Evolutionary conservation across 2,888 invertebrate species (phyloP).

Genomic region (Phalangium opilio): DNA sequence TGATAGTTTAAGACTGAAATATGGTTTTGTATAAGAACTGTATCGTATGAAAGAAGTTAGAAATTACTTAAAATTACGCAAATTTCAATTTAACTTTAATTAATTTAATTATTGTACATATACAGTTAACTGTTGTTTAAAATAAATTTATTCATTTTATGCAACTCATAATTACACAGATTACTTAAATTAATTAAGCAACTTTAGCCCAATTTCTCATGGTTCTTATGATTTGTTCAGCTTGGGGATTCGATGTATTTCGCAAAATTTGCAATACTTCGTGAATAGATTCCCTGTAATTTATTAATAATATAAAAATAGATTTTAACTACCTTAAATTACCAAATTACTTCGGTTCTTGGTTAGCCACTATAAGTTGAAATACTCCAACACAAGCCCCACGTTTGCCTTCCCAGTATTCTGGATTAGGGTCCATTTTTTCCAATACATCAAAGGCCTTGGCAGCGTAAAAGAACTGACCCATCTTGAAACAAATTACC

Average conservation of each 20-base stretch:
- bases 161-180: too few relatives aligned
- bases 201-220: conserved; percentile 79
- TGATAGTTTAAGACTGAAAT: too few relatives aligned
- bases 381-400: conserved; percentile 90
- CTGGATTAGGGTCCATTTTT: conserved; percentile 82
- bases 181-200: too few relatives aligned
- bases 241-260: conserved; percentile 64
- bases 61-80: too few relatives aligned
- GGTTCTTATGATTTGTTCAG: conserved; percentile 69
- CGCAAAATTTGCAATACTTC: conserved; percentile 67
- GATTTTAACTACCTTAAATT: too few relatives aligned
- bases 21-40: too few relatives aligned
- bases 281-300: conserved; percentile 46
- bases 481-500: conserved; percentile 41
- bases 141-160: too few relatives aligned
- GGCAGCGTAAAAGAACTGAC: conserved; percentile 89
- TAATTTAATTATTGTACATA: too few relatives aligned
- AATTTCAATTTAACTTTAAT: too few relatives aligned
- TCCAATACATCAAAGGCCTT: conserved; percentile 95
- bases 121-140: too few relatives aligned
- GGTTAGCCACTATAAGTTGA: conserved; percentile 63
- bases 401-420: conserved; percentile 94
- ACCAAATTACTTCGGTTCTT: conserved; percentile 42
- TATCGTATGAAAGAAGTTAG: too few relatives aligned
- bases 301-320: too few relatives aligned